Conservation (phyloP, 2,797 vertebrate genomes). For the Syncerus caffer region DNA sequence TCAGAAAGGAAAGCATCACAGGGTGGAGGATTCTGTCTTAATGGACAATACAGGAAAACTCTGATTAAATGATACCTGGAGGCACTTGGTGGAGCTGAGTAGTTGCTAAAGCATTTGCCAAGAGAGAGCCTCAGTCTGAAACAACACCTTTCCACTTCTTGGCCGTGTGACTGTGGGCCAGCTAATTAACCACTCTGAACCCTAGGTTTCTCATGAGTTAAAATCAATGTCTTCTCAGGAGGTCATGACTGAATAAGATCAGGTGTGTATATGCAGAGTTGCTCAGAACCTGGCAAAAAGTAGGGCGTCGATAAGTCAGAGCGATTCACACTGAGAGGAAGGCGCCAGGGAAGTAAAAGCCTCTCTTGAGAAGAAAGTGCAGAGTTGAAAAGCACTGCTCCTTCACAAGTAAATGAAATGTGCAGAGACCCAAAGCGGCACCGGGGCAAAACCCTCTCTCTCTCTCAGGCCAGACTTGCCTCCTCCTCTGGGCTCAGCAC, state of each 20-base stretch:
- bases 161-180: neutral
- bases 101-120: neutral
- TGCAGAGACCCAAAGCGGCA: neutral
- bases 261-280: neutral
- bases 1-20: neutral
- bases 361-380: neutral
- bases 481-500: neutral
- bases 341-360: neutral
- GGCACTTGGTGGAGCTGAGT: accelerated
- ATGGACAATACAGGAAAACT: neutral
- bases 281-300: neutral
- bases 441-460: accelerated
- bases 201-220: neutral
- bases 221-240: neutral
- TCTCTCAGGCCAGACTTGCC: neutral
- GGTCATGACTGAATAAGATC: neutral
- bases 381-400: neutral
- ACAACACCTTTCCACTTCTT: neutral
- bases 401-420: accelerated
- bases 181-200: neutral
- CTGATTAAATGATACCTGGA: neutral
- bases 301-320: neutral
- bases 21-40: neutral
- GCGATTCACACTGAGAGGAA: neutral
- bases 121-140: neutral